Conservation (phyloP, 2,113 vertebrate species). For the Climacteris rufus region DNA sequence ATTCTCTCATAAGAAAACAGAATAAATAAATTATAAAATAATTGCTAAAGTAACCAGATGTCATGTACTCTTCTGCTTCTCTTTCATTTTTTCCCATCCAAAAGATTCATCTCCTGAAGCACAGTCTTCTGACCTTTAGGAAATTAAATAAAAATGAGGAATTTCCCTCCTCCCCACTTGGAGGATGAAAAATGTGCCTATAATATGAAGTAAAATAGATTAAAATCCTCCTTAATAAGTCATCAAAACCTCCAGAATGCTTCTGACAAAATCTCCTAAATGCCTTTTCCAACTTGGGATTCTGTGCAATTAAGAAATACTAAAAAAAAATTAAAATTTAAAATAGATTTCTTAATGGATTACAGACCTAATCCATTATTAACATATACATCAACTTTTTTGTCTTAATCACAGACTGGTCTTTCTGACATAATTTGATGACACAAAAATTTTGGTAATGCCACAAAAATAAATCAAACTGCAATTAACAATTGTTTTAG, state of each 20-base stretch:
- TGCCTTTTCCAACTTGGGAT: not conserved
- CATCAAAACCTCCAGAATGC: conserved; percentile 4
- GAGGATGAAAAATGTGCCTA: not conserved
- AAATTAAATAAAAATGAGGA: conserved; percentile 19
- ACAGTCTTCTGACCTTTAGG: conserved; percentile 9
- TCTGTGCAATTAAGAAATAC: not conserved
- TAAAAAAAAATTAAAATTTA: not conserved
- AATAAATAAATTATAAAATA: conserved; percentile 12
- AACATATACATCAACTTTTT: conserved; percentile 21
- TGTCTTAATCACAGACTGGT: conserved; percentile 6
- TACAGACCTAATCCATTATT: not conserved
- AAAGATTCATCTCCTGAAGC: not conserved
- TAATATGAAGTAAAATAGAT: not conserved
- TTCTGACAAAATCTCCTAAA: not conserved
- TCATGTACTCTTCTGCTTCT: not conserved
- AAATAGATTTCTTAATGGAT: not conserved
- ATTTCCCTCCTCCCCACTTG: not conserved
- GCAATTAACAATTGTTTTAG: not conserved
- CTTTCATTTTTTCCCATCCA: not conserved
- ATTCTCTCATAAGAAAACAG: not conserved
- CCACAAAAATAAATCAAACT: not conserved
- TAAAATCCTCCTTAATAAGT: not conserved
- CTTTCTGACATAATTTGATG: conserved; percentile 34
- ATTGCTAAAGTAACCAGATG: not conserved
- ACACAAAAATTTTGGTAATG: not conserved